phyloP scores from a whole-genome alignment of 2,797 vertebrate species.

The Pempheris klunzingeri region DNA sequence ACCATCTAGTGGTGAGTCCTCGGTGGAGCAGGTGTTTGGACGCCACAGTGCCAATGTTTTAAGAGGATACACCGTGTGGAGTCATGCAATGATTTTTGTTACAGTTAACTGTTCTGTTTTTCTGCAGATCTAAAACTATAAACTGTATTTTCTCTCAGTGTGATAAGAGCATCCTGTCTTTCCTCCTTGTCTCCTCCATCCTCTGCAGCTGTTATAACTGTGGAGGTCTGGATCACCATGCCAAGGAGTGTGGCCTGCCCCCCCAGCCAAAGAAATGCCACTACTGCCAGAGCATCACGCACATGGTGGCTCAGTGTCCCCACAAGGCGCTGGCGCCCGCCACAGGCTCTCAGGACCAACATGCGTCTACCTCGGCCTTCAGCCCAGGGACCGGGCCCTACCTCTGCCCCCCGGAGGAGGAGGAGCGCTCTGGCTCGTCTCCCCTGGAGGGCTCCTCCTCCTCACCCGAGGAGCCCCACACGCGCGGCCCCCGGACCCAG shows the following conservation, averaged over 20 bases:
- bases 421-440: constrained; percentile 86
- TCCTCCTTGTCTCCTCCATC: not conserved
- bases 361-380: constrained; percentile 82
- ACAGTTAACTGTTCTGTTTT: not conserved
- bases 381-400: constrained; percentile 78
- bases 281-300: constrained; percentile 98
- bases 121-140: not conserved
- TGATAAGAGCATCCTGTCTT: not conserved
- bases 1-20: constrained; percentile 70
- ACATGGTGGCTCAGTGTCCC: constrained; percentile 98
- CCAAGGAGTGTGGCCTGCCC: constrained; percentile 98
- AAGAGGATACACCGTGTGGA: not conserved
- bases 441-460: constrained; percentile 83
- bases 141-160: not conserved
- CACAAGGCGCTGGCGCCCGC: constrained; percentile 89
- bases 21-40: not conserved
- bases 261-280: constrained; percentile 99
- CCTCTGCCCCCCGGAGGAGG: constrained; percentile 86
- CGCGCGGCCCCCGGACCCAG: constrained; percentile 74
- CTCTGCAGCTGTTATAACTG: constrained; percentile 95
- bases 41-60: not conserved
- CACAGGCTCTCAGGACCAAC: constrained; percentile 91
- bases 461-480: constrained; percentile 82
- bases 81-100: not conserved
- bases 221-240: constrained; percentile 97